Percentiles rank a stretch among this genome's conserved stretches.
These are phyloP conservation scores for Porphyrio hochstetteri DNA, from an alignment of 2,113 vertebrate species.

Conservation along the genomic window DNA sequence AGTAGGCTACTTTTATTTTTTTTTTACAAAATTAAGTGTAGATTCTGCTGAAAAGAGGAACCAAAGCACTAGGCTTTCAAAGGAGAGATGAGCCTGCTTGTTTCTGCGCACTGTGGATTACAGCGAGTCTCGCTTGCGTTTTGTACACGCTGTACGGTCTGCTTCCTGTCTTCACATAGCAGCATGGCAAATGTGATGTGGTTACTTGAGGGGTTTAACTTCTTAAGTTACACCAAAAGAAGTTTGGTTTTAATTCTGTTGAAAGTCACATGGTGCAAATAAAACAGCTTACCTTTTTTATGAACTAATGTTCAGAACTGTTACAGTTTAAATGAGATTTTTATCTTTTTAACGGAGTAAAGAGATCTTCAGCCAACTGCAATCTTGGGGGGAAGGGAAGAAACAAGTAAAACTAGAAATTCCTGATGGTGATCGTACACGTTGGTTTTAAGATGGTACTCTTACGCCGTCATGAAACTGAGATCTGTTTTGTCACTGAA, in stretches of 20 bases:
- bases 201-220: neutral
- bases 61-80: neutral
- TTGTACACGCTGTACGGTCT: neutral
- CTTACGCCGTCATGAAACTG: neutral
- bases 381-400: neutral
- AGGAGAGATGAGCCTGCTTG: neutral
- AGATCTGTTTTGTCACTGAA: neutral
- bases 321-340: neutral
- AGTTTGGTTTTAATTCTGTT: neutral
- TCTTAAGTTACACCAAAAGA: neutral
- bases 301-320: neutral
- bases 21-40: neutral
- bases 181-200: neutral
- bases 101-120: neutral
- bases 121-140: fast-evolving
- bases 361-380: neutral
- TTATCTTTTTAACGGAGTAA: neutral
- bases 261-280: neutral
- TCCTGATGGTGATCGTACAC: neutral
- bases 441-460: neutral
- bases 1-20: neutral
- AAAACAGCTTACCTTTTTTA: neutral
- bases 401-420: neutral
- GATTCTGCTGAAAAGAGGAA: neutral
- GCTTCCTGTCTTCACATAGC: neutral